These are phyloP conservation scores for Calliopsis andreniformis DNA, from an alignment of 1,140 invertebrate genomes.

Conservation along the genomic window DNA sequence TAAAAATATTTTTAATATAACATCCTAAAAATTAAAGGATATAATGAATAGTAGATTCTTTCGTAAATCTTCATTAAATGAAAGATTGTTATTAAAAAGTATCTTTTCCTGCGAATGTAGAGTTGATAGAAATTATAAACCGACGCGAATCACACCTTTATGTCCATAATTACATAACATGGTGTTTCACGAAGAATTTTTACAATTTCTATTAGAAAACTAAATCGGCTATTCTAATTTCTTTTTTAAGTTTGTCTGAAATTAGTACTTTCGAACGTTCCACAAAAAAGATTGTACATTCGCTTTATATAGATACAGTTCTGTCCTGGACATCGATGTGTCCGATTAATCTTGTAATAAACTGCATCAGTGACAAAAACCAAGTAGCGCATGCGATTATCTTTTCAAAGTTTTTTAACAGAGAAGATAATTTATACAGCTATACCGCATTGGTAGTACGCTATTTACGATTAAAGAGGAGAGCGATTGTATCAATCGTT, in stretches of 20 bases:
- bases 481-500: constrained; percentile 69
- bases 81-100: constrained; percentile 4
- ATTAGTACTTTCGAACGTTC: neutral
- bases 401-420: constrained; percentile 53
- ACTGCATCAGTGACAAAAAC: constrained; percentile 43
- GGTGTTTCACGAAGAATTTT: too few relatives aligned
- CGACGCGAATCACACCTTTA: neutral
- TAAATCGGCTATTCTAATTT: neutral
- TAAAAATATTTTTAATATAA: constrained; percentile 22
- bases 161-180: constrained; percentile 2
- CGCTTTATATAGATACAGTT: constrained; percentile 20
- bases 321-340: neutral
- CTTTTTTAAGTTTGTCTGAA: neutral
- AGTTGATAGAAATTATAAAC: constrained; percentile 1
- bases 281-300: neutral
- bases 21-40: constrained; percentile 1
- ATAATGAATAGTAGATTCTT: neutral
- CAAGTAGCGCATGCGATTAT: constrained; percentile 17
- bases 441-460: constrained; percentile 50
- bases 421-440: constrained; percentile 42
- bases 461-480: constrained; percentile 31
- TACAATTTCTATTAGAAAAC: neutral
- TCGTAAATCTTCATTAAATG: neutral
- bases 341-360: constrained; percentile 24
- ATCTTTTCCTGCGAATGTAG: constrained; percentile 6